These are phyloP conservation scores for Chiloscyllium punctatum DNA, from an alignment of 2,797 vertebrate species.

Conservation along the genomic window DNA sequence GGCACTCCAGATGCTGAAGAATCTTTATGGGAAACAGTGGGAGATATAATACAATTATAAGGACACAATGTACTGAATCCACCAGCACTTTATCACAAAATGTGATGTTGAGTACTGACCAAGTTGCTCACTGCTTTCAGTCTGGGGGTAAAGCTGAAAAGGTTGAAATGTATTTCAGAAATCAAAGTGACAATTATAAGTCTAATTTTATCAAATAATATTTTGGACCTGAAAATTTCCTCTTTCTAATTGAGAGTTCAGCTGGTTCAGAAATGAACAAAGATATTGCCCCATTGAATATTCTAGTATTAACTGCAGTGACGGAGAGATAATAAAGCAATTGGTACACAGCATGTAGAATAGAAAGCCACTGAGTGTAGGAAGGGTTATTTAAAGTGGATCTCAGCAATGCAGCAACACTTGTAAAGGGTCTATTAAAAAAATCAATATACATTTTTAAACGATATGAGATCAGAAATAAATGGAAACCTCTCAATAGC, in stretches of 20 bases:
- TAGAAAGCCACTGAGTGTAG: conserved; percentile 3
- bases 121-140: background rate
- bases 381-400: conserved; percentile 24
- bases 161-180: background rate
- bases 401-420: conserved; percentile 12
- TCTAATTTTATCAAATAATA: background rate
- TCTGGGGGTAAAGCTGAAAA: background rate
- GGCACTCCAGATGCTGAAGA: background rate
- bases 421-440: conserved; percentile 37
- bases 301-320: no score
- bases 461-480: conserved; percentile 31
- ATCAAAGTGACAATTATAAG: background rate
- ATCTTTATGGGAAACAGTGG: background rate
- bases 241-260: background rate
- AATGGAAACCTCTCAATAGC: conserved; percentile 25
- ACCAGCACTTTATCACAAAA: background rate
- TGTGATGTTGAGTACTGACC: background rate
- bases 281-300: background rate
- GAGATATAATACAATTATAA: background rate
- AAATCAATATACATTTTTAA: conserved; percentile 39
- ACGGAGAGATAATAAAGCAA: conserved; percentile 4
- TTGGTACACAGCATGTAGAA: background rate
- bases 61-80: background rate
- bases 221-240: background rate
- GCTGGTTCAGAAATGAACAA: background rate